Percentiles rank a stretch among this genome's conserved stretches.
These are phyloP conservation scores for Suncus etruscus DNA, from an alignment of 2,113 vertebrate species.

Conservation along the genomic window DNA sequence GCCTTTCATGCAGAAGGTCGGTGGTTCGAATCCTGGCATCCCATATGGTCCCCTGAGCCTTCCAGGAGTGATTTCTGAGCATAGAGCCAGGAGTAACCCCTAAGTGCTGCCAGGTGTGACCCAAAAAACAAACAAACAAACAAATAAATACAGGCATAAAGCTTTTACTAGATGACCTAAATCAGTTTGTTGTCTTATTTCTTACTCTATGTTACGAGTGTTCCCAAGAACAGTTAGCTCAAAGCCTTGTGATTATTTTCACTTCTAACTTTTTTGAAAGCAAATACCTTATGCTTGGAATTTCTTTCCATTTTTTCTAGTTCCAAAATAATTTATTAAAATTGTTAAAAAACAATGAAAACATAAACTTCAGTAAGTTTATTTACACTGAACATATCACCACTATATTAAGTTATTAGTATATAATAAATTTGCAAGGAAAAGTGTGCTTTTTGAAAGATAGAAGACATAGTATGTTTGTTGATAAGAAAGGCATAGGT, in stretches of 20 bases:
- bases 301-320: neutral
- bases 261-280: slow-evolving; percentile 29
- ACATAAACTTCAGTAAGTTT: neutral
- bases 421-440: neutral
- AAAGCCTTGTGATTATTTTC: slow-evolving; percentile 11
- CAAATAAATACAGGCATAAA: neutral
- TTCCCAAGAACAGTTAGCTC: slow-evolving; percentile 18
- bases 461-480: neutral
- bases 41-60: too few relatives aligned
- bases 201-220: neutral
- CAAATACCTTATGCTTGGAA: slow-evolving; percentile 24
- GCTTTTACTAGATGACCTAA: neutral
- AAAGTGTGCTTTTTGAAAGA: slow-evolving; percentile 40
- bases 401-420: neutral
- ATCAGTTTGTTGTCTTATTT: neutral
- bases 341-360: slow-evolving; percentile 24
- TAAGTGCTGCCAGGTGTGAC: too few relatives aligned
- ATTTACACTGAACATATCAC: neutral
- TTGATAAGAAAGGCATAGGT: neutral
- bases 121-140: too few relatives aligned
- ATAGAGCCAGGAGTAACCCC: too few relatives aligned
- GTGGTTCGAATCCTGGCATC: too few relatives aligned
- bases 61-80: too few relatives aligned
- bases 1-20: too few relatives aligned
- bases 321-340: slow-evolving; percentile 5